Evolutionary conservation across 2,888 invertebrate species (phyloP), one percentile per base, ranked within the genome.

Genomic region (Nematopogon swammerdamellus): DNA sequence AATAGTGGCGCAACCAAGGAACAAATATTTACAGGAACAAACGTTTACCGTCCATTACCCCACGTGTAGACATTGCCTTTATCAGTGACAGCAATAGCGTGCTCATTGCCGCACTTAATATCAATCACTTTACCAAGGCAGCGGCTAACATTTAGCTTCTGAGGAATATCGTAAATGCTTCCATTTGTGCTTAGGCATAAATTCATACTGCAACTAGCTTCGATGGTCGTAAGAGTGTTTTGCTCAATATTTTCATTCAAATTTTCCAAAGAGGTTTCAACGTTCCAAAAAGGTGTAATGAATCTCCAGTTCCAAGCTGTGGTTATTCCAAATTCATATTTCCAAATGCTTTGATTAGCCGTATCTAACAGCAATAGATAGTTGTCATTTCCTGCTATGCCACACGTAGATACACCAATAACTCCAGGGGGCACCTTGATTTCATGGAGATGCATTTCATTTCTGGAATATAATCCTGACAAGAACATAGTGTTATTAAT

Each of bases 11-110:
- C n/a, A n/a, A n/a, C n/a, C 25, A 25, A 25, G 25, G 8, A 25
- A 25, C 5, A 25, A 25, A 6, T 25, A 25, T 25, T 25, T n/a
- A n/a, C n/a, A n/a, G n/a, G n/a, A n/a, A n/a, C n/a, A n/a, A n/a
- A n/a, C n/a, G n/a, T 65, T 60, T 74, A 94, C 94, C 91, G 87
- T 60, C 94, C 93, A 64, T 84, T 84, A 44, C 95, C 95, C 85
- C 88, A 91, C 3, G 87, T 85, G 59, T 87, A 92, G n/a, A 95
- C 82, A 59, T 82, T 81, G 1, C 94, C 93, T 59, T 73, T 70
- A 47, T 80, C 73, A 47, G 88, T 87, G 6, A 95, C 73, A 47
- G 91, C 58, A 11, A 95, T 60, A 36, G 82, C 85, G 68, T 95
- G 95, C 63, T 95, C 94, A 65, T 87, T 85, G 1, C 95, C 95